A percentile compares a stretch with the other conserved stretches of the same genome.
These are phyloP conservation scores for Thalpophila matura DNA, from an alignment of 2,888 invertebrate genomes.

Conservation along the genomic window DNA sequence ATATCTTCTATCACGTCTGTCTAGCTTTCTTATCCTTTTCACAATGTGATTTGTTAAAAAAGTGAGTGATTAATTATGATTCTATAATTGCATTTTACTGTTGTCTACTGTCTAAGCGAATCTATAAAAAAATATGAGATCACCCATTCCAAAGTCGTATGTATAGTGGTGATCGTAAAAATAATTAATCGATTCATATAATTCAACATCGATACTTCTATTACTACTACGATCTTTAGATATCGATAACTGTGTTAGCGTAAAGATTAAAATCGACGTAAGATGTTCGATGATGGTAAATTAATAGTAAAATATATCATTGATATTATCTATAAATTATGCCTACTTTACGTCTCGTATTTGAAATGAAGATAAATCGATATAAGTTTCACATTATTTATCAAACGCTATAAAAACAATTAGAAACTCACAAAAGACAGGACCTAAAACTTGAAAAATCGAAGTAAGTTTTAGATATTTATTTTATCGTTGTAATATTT, in stretches of 20 bases:
- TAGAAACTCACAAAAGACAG: conserved; percentile 1
- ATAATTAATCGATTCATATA: conserved; percentile 48
- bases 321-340: conserved; percentile 47
- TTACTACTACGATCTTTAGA: too few relatives aligned
- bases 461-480: neutral
- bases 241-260: conserved; percentile 50
- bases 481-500: conserved; percentile 14
- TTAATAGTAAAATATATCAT: conserved; percentile 39
- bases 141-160: conserved; percentile 32
- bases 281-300: conserved; percentile 39
- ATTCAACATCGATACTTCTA: conserved; percentile 51
- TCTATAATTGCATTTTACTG: conserved; percentile 59
- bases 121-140: conserved; percentile 57
- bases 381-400: conserved; percentile 26
- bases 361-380: conserved; percentile 43
- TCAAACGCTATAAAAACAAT: conserved; percentile 25
- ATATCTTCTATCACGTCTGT: conserved; percentile 32
- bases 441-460: conserved; percentile 3
- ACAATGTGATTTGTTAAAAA: conserved; percentile 44
- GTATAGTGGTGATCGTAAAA: conserved; percentile 37
- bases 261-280: conserved; percentile 35
- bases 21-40: conserved; percentile 43
- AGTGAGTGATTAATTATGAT: conserved; percentile 60
- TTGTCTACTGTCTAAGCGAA: conserved; percentile 51
- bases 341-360: conserved; percentile 21